These are phyloP conservation scores for Ianthella basta DNA, from an alignment of 37 sponge, comb jelly and placozoan species.

Conservation along the genomic window DNA sequence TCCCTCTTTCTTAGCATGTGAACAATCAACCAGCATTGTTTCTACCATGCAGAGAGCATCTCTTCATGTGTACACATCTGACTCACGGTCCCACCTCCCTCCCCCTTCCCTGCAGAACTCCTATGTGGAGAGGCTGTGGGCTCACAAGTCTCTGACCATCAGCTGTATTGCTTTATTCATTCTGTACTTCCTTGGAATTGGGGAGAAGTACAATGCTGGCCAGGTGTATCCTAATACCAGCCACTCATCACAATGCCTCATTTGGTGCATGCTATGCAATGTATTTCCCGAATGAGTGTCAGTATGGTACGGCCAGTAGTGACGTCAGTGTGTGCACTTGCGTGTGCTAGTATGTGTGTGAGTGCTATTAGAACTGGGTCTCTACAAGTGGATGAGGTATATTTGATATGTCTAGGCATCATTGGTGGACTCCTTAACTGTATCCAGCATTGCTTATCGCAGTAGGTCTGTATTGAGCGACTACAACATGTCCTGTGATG, in stretches of 20 bases:
- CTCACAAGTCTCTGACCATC: slow-evolving; percentile 45
- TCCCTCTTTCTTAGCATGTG: too few relatives aligned
- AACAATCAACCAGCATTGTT: too few relatives aligned
- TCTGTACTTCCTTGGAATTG: slow-evolving; percentile 58
- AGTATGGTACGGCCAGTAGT: neutral
- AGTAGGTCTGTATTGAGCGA: slow-evolving; percentile 66
- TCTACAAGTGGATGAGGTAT: neutral
- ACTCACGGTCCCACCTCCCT: too few relatives aligned
- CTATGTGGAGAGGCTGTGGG: slow-evolving; percentile 43
- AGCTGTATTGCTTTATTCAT: slow-evolving; percentile 43
- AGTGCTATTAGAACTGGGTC: too few relatives aligned
- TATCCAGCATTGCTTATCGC: slow-evolving; percentile 55
- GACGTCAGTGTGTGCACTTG: neutral
- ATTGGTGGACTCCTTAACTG: neutral
- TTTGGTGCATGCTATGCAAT: neutral
- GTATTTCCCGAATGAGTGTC: neutral
- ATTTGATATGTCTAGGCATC: neutral
- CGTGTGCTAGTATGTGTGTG: slow-evolving; percentile 9
- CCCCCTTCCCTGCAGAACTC: slow-evolving; percentile 22
- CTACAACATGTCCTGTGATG: slow-evolving; percentile 91
- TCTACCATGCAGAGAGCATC: too few relatives aligned
- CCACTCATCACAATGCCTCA: too few relatives aligned
- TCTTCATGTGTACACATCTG: too few relatives aligned
- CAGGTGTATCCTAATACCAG: slow-evolving; percentile 53
- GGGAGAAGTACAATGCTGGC: slow-evolving; percentile 58